These are phyloP conservation scores for Leptinotarsa rubiginosa DNA, from an alignment of 2,888 invertebrate species.

Conservation along the genomic window DNA sequence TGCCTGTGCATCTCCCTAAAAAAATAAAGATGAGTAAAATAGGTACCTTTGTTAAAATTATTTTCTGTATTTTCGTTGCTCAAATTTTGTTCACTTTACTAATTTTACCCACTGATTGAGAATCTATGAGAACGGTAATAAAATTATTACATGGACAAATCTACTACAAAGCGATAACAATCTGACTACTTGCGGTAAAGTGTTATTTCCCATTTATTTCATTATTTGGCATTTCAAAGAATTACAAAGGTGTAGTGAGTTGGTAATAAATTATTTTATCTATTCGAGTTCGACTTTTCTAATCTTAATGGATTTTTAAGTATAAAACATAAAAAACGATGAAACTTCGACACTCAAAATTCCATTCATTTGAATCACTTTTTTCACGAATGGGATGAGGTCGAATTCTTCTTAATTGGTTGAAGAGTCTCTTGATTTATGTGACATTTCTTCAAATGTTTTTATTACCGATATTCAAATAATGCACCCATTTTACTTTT, in stretches of 20 bases:
- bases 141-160: neutral
- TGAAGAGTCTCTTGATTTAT: conserved; percentile 33
- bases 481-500: too few species aligned
- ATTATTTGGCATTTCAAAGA: conserved; percentile 25
- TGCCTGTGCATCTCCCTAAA: too few species aligned
- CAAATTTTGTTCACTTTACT: too few species aligned
- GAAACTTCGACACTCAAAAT: conserved; percentile 43
- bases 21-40: too few species aligned
- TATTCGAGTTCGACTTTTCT: conserved; percentile 25
- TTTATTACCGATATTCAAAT: conserved; percentile 19
- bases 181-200: conserved; percentile 3
- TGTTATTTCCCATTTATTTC: conserved; percentile 22
- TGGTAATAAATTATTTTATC: conserved; percentile 40
- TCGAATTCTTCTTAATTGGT: conserved; percentile 28
- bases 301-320: conserved; percentile 46
- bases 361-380: conserved; percentile 41
- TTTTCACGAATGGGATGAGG: conserved; percentile 28
- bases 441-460: conserved; percentile 23
- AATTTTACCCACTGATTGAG: neutral
- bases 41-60: too few species aligned
- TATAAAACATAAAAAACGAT: conserved; percentile 40
- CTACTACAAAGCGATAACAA: conserved; percentile 10
- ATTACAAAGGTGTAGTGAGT: neutral
- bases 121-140: neutral
- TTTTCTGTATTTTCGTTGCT: too few species aligned